These are phyloP conservation scores for Calephelis nemesis DNA, from an alignment of 1,140 invertebrate genomes.

Conservation along the genomic window DNA sequence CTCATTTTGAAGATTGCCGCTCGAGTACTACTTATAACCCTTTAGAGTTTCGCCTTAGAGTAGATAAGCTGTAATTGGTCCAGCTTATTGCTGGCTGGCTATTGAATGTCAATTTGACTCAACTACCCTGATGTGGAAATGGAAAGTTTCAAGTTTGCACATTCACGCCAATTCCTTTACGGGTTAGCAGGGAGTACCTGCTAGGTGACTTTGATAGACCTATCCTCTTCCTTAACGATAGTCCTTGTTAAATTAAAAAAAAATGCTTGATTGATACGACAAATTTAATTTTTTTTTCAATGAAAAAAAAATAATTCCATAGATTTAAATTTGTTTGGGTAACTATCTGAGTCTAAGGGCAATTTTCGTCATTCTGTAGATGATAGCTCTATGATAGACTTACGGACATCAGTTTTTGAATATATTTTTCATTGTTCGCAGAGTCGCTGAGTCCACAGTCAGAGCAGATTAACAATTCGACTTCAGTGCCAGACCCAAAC, in stretches of 20 bases:
- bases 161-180: background rate
- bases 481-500: constrained; percentile 67
- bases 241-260: too few species aligned
- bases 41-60: constrained; percentile 40
- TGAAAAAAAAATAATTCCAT: too few species aligned
- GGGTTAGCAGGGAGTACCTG: too few species aligned
- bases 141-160: constrained; percentile 12
- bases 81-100: constrained; percentile 27
- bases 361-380: too few species aligned
- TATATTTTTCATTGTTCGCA: constrained; percentile 52
- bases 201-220: too few species aligned
- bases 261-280: too few species aligned
- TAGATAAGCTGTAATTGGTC: constrained; percentile 50
- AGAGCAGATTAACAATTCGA: constrained; percentile 60
- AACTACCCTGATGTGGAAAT: background rate
- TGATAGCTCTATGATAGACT: too few species aligned
- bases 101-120: constrained; percentile 16
- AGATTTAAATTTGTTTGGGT: too few species aligned
- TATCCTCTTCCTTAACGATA: too few species aligned
- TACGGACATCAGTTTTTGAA: constrained; percentile 8
- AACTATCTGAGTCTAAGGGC: too few species aligned
- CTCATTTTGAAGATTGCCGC: constrained; percentile 36
- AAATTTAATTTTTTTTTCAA: too few species aligned
- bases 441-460: constrained; percentile 68
- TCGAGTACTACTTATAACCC: constrained; percentile 60